Base-by-base conservation (phyloP, 2,113 vertebrate genomes). In the Dicentrarchus labrax region DNA sequence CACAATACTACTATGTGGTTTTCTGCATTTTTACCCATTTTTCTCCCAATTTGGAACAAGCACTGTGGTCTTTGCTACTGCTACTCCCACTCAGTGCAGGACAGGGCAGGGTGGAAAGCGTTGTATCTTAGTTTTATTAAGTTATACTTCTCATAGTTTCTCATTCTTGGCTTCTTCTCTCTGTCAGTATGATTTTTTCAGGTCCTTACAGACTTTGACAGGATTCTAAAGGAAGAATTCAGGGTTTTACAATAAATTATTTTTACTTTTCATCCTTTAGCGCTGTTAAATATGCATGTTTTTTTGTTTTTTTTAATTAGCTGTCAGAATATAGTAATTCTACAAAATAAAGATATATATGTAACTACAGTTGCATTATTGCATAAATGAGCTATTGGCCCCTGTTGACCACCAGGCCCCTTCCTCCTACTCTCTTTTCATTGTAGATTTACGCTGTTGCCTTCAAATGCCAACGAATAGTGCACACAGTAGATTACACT, bases 31-130 rank as follows among this genome's bases (percentile, higher is more conserved):
- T 72, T 69, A 68, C n/a, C n/a, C 60, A 54, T 57, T 67, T 75
- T 83, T 62, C 61, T 59, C 39, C 47, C 16, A 66, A 43, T 64
- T 16, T 74, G 62, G n/a, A 82, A 41, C 19, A 11, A 47, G 22
- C 56, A 12, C 30, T 85, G 64, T 10, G 0, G 72, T 67, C 48
- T 79, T 51, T 21, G 30, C 69, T 72, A 15, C 78, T 79, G 56
- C 66, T 53, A 41, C 72, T 68, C 78, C 69, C 69, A 85, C 72
- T 75, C 69, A 78, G 54, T n/a, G 57, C 71, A 59, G 75, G 38
- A 24, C n/a, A 39, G 59, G 13, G 22, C 7, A 43, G 0, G 2
- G 24, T 56, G 24, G 66, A 71, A 79, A 65, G 65, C 24, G 43
- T 38, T 19, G 7, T 13, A 38, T 66, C 51, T 70, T n/a, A 65